Evolutionary conservation across 92 coral and sea anemone species (phyloP), one percentile per base, ranked within the genome.

Genomic region (Isaurus tuberculatus): DNA sequence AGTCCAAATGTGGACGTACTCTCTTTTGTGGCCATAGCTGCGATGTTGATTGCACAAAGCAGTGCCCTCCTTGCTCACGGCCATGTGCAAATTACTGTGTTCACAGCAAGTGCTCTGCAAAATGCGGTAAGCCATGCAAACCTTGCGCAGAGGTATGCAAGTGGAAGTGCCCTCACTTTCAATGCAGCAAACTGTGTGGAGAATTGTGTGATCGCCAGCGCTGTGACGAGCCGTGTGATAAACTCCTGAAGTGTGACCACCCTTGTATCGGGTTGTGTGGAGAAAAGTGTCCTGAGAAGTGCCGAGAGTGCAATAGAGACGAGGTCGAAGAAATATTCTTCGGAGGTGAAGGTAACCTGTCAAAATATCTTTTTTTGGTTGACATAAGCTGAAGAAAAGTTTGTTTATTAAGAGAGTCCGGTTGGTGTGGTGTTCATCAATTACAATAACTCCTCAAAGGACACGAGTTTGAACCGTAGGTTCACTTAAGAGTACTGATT

Each of bases 181-280:
- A 33, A 44, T 96, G 99, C 74, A 84, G 70, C 3, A 91, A 85
- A 33, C 86, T 83, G 22, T 96, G 99, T 32, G 96, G 97, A 1
- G 90, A 94, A 60, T 72, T 87, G 29, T 96, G 99, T 34, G 58
- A 96, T 48, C 91, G 99, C 9, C 81, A 26, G 3, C 89, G 99
- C n/a, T 96, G 99, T 48, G 46, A 92, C 78, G 55, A 63, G 13
- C 93, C 92, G 2, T 96, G 99, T 29, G 15, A 8, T 25, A 84
- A 90, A 83, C 79, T 0, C 6, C 83, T 96, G 11, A 55, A 58
- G 25, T 96, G 99, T 68, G 51, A 23, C 19, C 99, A 96, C 66
- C 91, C 85, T 0, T 96, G 99, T 68, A 94, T 94, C 22, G 99
- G 99, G 49, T 86, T 96, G 79, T 96, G 99, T 70, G 99, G 99